Evolutionary conservation across 2,113 vertebrate genomes (phyloP).

Genomic region (Cinclus cinclus): DNA sequence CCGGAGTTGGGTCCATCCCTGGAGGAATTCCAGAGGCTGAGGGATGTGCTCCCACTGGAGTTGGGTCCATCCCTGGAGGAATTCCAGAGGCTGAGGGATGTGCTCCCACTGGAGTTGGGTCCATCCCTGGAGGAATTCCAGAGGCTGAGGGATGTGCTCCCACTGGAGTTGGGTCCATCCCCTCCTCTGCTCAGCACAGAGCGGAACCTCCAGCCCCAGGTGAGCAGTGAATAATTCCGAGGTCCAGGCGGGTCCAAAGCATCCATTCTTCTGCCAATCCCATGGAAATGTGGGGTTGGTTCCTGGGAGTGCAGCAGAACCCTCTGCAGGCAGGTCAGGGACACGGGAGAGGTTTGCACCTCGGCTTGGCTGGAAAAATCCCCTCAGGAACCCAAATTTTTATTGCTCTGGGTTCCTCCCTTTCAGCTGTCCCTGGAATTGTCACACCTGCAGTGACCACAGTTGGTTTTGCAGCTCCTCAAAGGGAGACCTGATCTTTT

Average conservation of each 20-base stretch:
- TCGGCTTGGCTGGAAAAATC: neutral
- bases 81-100: too few species aligned
- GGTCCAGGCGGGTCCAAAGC: neutral
- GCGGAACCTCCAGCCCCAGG: neutral
- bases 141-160: neutral
- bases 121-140: too few species aligned
- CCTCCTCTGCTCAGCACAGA: rapidly evolving
- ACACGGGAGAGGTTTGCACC: neutral
- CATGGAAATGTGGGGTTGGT: rapidly evolving
- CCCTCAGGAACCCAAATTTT: neutral
- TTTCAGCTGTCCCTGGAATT: neutral
- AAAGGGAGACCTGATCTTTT: neutral
- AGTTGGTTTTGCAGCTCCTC: neutral
- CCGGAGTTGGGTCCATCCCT: too few species aligned
- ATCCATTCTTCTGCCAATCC: neutral
- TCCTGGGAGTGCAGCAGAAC: rapidly evolving
- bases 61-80: neutral
- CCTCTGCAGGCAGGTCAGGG: neutral
- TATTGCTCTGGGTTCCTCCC: neutral
- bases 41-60: neutral
- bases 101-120: too few species aligned
- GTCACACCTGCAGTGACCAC: neutral
- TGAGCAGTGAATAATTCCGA: neutral
- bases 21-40: too few species aligned
- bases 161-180: neutral